Evolutionary conservation across 2,797 vertebrate genomes (phyloP).

Genomic region (Poeciliopsis presidionis): DNA sequence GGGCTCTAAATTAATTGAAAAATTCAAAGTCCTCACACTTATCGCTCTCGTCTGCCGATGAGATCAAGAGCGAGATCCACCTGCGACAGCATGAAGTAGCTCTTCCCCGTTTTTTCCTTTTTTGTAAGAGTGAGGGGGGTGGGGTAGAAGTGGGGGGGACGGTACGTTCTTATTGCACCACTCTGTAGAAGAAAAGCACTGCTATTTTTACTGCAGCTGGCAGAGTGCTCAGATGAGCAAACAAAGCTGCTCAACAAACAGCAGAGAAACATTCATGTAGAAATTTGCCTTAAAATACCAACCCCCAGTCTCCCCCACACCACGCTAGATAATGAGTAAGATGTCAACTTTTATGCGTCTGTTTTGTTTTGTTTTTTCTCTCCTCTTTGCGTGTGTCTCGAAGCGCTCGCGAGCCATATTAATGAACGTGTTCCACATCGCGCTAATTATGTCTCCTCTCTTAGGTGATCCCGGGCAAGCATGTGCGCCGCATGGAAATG

Average conservation of each 20-base stretch:
- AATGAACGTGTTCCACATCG: constrained; percentile 47
- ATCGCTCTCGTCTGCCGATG: constrained; percentile 30
- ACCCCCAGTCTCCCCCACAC: background rate
- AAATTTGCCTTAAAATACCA: constrained; percentile 22
- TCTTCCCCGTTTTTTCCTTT: constrained; percentile 7
- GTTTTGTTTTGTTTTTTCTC: background rate
- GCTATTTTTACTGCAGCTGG: constrained; percentile 49
- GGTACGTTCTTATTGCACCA: constrained; percentile 16
- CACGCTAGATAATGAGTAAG: constrained; percentile 29
- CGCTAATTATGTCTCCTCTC: constrained; percentile 56
- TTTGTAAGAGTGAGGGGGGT: background rate
- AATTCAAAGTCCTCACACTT: constrained; percentile 44
- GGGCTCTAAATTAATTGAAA: constrained; percentile 64
- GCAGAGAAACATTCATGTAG: constrained; percentile 6
- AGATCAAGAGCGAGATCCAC: constrained; percentile 45
- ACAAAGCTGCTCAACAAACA: constrained; percentile 36
- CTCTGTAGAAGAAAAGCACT: constrained; percentile 20
- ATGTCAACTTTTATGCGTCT: constrained; percentile 26
- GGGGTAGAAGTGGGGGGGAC: too few species aligned
- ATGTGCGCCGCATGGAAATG: constrained; percentile 26
- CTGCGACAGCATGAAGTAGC: constrained; percentile 11
- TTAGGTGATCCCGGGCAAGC: constrained; percentile 56
- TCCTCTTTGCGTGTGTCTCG: constrained; percentile 3
- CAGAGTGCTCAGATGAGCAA: constrained; percentile 38
- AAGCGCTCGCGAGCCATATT: constrained; percentile 36